phyloP scores from a whole-genome alignment of 2,888 invertebrate species.

The Cheiracanthium punctorium region DNA sequence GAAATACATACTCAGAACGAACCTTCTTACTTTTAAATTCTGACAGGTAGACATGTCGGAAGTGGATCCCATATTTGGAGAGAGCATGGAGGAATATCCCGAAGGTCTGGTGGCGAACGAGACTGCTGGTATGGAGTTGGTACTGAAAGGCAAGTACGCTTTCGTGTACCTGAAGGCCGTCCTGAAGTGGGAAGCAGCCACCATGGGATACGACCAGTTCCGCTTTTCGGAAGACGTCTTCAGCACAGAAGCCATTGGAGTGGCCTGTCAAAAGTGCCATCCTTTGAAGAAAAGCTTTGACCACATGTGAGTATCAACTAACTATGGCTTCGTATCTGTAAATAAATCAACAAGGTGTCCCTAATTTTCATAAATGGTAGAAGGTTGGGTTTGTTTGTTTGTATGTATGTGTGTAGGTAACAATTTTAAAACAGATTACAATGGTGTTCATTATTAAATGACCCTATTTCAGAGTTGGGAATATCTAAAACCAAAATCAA shows the following conservation, averaged over 20 bases:
- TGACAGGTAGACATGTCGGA: constrained; percentile 38
- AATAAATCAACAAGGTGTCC: too few relatives aligned
- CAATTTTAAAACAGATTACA: too few relatives aligned
- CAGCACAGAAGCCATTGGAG: constrained; percentile 39
- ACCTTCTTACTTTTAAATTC: too few relatives aligned
- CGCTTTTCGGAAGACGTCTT: constrained; percentile 38
- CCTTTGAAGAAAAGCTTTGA: constrained; percentile 59
- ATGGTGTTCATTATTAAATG: too few relatives aligned
- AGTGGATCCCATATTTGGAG: constrained; percentile 34
- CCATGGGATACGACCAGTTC: constrained; percentile 24
- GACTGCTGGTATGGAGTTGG: constrained; percentile 35
- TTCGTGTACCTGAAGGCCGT: constrained; percentile 49
- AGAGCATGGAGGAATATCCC: constrained; percentile 11
- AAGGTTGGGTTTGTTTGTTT: too few relatives aligned
- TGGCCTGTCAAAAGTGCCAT: constrained; percentile 55
- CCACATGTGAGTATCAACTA: constrained; percentile 40
- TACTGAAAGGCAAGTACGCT: constrained; percentile 38
- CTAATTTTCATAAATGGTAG: too few relatives aligned
- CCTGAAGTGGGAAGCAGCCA: constrained; percentile 49
- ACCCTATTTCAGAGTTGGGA: too few relatives aligned
- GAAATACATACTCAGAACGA: too few relatives aligned
- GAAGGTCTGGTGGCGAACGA: constrained; percentile 23
- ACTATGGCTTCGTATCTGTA: too few relatives aligned
- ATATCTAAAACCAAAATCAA: too few relatives aligned
- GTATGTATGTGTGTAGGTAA: too few relatives aligned